These are phyloP conservation scores for Lamprotornis superbus DNA, from an alignment of 2,113 vertebrate species.

Conservation along the genomic window DNA sequence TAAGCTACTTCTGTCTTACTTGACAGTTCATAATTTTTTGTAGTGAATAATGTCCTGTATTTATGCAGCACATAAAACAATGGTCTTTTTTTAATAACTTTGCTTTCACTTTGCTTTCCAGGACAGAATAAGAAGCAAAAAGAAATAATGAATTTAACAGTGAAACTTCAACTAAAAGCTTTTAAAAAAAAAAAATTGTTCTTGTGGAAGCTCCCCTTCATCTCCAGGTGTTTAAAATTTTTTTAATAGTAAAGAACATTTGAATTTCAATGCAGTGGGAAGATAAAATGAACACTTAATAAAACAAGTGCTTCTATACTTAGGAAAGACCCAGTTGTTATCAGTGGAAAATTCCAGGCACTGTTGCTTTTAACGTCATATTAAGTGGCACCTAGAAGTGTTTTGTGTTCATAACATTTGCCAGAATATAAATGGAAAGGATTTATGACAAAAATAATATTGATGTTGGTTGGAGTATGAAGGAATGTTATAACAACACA, in stretches of 20 bases:
- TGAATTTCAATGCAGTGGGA: constrained; percentile 33
- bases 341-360: constrained; percentile 71
- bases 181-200: not conserved
- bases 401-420: constrained; percentile 51
- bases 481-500: not conserved
- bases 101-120: not conserved
- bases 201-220: not conserved
- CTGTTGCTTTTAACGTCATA: constrained; percentile 48
- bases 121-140: not conserved
- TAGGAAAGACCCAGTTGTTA: constrained; percentile 64
- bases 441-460: constrained; percentile 51
- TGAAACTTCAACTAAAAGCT: not conserved
- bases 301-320: constrained; percentile 72
- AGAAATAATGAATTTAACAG: not conserved
- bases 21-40: not conserved
- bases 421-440: constrained; percentile 57
- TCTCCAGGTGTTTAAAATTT: not conserved
- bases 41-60: not conserved
- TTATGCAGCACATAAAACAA: not conserved
- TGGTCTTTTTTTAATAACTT: not conserved
- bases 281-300: constrained; percentile 68
- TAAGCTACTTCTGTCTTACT: not conserved
- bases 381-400: constrained; percentile 64
- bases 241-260: not conserved
- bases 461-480: not conserved